Percentiles rank a stretch among this genome's conserved stretches.
Evolutionary conservation across 1,140 invertebrate genomes (phyloP).

Genomic region (Brachionus plicatilis): DNA sequence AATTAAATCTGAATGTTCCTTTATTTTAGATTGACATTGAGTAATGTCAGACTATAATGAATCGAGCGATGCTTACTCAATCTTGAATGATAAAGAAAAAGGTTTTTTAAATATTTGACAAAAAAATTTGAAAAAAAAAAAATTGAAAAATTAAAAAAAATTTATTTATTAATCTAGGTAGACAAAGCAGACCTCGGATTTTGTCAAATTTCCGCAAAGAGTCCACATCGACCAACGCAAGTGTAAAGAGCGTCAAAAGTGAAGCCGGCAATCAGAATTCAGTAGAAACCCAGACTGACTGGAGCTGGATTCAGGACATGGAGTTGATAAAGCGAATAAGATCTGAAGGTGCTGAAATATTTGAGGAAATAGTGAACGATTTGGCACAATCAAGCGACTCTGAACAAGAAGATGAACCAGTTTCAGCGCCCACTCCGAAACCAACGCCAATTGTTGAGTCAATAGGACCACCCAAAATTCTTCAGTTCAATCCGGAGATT

Average conservation of each 20-base stretch:
- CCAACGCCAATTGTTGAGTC: neutral
- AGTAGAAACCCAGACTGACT: slow-evolving; percentile 14
- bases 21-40: neutral
- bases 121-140: neutral
- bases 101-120: neutral
- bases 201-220: neutral
- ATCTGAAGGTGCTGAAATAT: neutral
- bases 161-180: neutral
- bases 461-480: slow-evolving; percentile 7
- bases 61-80: neutral
- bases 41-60: slow-evolving; percentile 15
- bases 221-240: neutral
- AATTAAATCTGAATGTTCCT: neutral
- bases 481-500: slow-evolving; percentile 9
- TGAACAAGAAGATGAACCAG: neutral
- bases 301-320: slow-evolving; percentile 39
- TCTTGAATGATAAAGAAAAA: neutral
- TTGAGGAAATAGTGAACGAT: slow-evolving; percentile 14
- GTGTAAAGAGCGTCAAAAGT: neutral
- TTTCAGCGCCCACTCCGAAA: neutral
- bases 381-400: slow-evolving; percentile 15
- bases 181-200: neutral
- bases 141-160: neutral
- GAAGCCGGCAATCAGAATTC: neutral
- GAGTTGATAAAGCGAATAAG: neutral